Evolutionary conservation across 2,888 invertebrate genomes (phyloP).

Genomic region (Pimpla rufipes): DNA sequence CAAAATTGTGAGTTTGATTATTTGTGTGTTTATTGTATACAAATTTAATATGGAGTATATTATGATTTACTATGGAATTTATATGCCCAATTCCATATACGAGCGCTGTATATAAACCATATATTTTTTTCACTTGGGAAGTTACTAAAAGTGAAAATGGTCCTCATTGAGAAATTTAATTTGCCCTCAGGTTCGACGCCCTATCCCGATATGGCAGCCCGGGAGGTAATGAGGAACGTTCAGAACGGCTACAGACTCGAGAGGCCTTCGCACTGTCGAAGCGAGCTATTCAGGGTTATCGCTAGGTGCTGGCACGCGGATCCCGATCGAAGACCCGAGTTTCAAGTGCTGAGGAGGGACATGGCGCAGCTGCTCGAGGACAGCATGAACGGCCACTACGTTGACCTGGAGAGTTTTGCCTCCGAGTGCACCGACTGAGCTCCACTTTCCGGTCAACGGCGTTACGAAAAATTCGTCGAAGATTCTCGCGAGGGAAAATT

Average conservation of each 20-base stretch:
- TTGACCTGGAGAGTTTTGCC: slow-evolving; percentile 90
- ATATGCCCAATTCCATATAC: too few relatives aligned
- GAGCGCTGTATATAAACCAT: too few relatives aligned
- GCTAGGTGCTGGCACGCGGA: slow-evolving; percentile 89
- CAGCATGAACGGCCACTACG: slow-evolving; percentile 89
- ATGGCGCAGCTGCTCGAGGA: slow-evolving; percentile 88
- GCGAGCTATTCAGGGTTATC: slow-evolving; percentile 89
- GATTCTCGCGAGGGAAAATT: not conserved
- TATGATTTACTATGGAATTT: too few relatives aligned
- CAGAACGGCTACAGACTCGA: slow-evolving; percentile 92
- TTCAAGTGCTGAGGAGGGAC: slow-evolving; percentile 88
- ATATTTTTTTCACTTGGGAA: too few relatives aligned
- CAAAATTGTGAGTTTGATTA: too few relatives aligned
- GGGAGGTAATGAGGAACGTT: slow-evolving; percentile 93
- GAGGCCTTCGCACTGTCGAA: slow-evolving; percentile 92
- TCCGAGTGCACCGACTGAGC: slow-evolving; percentile 87
- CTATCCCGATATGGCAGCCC: slow-evolving; percentile 93
- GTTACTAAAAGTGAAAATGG: too few relatives aligned
- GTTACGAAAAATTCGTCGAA: slow-evolving; percentile 13
- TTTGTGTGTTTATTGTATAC: too few relatives aligned
- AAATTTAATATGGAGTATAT: too few relatives aligned
- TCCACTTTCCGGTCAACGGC: not conserved
- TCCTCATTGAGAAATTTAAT: too few relatives aligned
- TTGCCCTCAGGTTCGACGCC: slow-evolving; percentile 91
- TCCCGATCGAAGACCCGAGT: slow-evolving; percentile 91